phyloP scores from a whole-genome alignment of 2,113 vertebrate species.

The Nibea albiflora region DNA sequence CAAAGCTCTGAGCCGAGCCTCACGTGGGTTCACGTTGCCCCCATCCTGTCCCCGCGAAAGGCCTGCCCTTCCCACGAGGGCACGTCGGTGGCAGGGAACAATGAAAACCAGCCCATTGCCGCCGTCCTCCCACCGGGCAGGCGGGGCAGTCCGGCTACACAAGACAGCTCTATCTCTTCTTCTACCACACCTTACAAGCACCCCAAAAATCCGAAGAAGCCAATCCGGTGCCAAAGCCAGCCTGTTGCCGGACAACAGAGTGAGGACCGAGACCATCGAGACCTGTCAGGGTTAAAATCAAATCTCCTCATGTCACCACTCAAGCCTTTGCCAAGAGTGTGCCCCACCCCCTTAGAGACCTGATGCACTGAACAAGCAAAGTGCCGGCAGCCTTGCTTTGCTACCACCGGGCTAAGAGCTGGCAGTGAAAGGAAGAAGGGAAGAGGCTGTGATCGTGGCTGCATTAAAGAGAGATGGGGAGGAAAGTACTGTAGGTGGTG shows the following conservation, averaged over 20 bases:
- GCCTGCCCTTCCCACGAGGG: conserved; percentile 66
- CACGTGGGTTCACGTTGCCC: conserved; percentile 88
- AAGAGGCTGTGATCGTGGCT: conserved; percentile 47
- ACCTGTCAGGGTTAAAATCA: conserved; percentile 57
- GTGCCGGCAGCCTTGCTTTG: conserved; percentile 44
- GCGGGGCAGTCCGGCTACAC: conserved; percentile 75
- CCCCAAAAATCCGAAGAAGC: conserved; percentile 53
- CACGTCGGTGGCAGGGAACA: neutral
- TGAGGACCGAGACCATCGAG: conserved; percentile 7
- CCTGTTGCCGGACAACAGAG: conserved; percentile 48
- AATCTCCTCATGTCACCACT: conserved; percentile 48
- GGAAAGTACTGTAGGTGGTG: conserved; percentile 6
- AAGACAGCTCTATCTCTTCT: conserved; percentile 82
- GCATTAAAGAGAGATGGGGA: conserved; percentile 37
- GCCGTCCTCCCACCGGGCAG: conserved; percentile 38
- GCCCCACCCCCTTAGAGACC: conserved; percentile 68
- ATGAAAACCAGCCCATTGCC: conserved; percentile 25
- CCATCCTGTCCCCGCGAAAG: conserved; percentile 85
- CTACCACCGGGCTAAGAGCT: conserved; percentile 45
- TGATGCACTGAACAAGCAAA: conserved; percentile 61
- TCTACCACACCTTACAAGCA: conserved; percentile 79
- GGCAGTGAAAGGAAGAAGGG: conserved; percentile 45
- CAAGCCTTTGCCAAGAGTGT: conserved; percentile 62
- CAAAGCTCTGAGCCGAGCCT: conserved; percentile 84
- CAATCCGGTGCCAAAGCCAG: conserved; percentile 74